These are phyloP conservation scores for Tringa solitaria DNA, from an alignment of 2,113 vertebrate species.

Conservation along the genomic window DNA sequence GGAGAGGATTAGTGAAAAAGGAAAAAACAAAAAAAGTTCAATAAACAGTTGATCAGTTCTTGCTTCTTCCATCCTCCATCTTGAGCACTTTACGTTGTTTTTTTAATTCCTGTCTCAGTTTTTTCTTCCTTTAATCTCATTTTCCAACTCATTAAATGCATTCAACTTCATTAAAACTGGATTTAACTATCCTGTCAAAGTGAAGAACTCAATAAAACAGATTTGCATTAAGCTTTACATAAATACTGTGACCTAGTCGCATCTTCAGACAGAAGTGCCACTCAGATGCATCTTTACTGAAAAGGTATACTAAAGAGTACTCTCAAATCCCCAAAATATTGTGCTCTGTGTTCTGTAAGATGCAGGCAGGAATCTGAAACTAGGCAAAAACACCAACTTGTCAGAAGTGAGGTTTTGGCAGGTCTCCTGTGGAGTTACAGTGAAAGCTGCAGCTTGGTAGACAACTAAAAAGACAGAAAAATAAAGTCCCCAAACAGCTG, in stretches of 20 bases:
- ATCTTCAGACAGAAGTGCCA: background rate
- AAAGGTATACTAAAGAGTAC: background rate
- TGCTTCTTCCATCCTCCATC: background rate
- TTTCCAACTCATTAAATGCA: background rate
- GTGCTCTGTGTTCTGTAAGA: background rate
- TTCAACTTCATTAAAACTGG: background rate
- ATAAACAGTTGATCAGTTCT: background rate
- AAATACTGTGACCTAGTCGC: conserved; percentile 12
- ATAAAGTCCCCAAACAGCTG: background rate
- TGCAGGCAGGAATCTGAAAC: background rate
- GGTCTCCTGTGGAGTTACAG: conserved; percentile 31
- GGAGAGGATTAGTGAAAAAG: background rate
- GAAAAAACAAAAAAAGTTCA: background rate
- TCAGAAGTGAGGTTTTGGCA: conserved; percentile 18
- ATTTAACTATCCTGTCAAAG: background rate
- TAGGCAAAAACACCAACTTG: background rate
- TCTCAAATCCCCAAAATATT: background rate
- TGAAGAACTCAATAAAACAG: background rate
- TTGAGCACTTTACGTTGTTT: background rate
- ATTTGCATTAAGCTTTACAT: background rate
- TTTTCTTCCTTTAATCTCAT: background rate
- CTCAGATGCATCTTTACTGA: background rate
- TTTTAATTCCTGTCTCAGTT: background rate
- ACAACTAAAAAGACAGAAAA: conserved; percentile 10
- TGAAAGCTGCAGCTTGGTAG: background rate